These are phyloP conservation scores for Ctenoplectra terminalis DNA, from an alignment of 1,140 invertebrate species.

Conservation along the genomic window DNA sequence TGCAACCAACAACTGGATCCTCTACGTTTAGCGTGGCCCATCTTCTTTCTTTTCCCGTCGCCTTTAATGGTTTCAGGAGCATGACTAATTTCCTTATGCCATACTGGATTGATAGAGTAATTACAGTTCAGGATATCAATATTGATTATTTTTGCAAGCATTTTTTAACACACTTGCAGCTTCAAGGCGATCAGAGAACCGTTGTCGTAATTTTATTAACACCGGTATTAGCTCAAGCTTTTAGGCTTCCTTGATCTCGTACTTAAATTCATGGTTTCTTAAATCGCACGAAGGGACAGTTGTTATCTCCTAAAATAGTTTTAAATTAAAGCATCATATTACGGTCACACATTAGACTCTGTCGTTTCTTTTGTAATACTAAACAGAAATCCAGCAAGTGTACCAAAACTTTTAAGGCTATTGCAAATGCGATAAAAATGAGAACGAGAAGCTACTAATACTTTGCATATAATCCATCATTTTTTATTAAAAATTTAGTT, in stretches of 20 bases:
- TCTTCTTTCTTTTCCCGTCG: conserved; percentile 13
- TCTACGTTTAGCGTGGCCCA: conserved; percentile 12
- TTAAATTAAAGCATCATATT: too few relatives aligned
- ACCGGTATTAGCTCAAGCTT: not conserved
- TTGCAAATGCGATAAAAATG: too few relatives aligned
- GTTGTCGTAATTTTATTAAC: not conserved
- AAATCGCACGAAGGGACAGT: not conserved
- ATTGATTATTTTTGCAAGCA: conserved; percentile 8
- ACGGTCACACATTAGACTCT: too few relatives aligned
- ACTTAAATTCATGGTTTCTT: not conserved
- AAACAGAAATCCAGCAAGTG: too few relatives aligned
- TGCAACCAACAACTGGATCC: conserved; percentile 53
- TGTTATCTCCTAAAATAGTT: not conserved
- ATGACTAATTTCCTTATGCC: conserved; percentile 12
- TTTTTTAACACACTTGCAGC: not conserved
- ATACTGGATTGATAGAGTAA: conserved; percentile 1
- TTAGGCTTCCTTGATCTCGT: not conserved
- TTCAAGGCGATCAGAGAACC: not conserved
- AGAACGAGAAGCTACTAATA: too few relatives aligned
- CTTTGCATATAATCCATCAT: too few relatives aligned
- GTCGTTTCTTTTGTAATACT: too few relatives aligned
- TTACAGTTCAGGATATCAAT: not conserved
- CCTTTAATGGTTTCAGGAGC: conserved; percentile 35
- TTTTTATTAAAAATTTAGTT: too few relatives aligned
- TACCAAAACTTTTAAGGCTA: too few relatives aligned